These are phyloP conservation scores for Calcarius lapponicus DNA, from an alignment of 2,797 vertebrate genomes.

Conservation along the genomic window DNA sequence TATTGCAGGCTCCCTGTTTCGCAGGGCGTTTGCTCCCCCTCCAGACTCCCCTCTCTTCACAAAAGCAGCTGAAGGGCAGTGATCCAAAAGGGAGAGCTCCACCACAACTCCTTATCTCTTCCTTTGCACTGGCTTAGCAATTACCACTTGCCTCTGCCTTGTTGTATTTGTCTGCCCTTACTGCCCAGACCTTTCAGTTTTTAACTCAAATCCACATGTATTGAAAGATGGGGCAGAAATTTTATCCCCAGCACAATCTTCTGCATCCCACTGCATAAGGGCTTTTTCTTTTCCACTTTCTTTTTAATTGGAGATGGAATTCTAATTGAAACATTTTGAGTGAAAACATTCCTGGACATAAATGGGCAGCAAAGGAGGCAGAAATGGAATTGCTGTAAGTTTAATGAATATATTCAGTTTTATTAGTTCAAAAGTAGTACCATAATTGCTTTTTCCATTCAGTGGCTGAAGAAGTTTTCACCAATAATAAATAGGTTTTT, in stretches of 20 bases:
- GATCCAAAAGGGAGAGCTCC: neutral
- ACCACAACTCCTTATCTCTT: neutral
- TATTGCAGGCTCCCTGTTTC: neutral
- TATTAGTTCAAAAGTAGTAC: slow-evolving; percentile 71
- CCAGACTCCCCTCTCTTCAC: neutral
- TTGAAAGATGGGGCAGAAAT: neutral
- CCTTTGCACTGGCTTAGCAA: neutral
- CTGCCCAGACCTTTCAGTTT: neutral
- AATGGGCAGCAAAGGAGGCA: slow-evolving; percentile 37
- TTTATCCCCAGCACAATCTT: neutral
- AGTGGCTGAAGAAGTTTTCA: slow-evolving; percentile 62
- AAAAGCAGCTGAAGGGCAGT: neutral
- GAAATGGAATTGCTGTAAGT: slow-evolving; percentile 63
- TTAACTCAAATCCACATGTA: neutral
- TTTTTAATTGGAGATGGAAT: slow-evolving; percentile 39
- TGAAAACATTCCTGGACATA: slow-evolving; percentile 54
- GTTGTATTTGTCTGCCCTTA: neutral
- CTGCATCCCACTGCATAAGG: neutral
- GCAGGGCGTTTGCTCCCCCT: neutral
- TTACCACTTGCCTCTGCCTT: neutral
- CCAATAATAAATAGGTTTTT: slow-evolving; percentile 71
- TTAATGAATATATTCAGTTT: slow-evolving; percentile 68
- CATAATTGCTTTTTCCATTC: slow-evolving; percentile 72
- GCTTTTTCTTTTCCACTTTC: neutral
- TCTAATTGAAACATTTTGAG: slow-evolving; percentile 62